Conservation (phyloP, 2,888 invertebrate species). For the Dynastes grantii region DNA sequence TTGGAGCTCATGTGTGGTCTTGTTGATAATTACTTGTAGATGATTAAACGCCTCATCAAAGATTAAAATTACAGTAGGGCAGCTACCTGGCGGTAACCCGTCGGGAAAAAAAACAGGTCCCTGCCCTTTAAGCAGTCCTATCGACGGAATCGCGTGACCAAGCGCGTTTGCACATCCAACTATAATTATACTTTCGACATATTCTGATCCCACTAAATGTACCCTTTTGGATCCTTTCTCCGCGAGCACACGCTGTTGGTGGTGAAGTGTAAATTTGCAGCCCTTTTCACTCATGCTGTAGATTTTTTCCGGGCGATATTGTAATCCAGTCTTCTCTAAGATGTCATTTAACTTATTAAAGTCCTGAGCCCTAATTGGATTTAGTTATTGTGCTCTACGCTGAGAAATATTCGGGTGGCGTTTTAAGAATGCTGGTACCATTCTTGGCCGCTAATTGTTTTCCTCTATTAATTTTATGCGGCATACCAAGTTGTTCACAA, state of each 20-base stretch:
- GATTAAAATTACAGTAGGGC: conserved; percentile 12
- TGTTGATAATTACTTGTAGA: conserved; percentile 56
- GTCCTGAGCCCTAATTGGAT: conserved; percentile 27
- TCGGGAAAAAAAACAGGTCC: conserved; percentile 52
- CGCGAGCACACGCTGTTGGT: conserved; percentile 58
- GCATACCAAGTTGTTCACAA: conserved; percentile 20
- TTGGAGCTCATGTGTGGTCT: conserved; percentile 60
- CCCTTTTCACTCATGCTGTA: conserved; percentile 61
- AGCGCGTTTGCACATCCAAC: conserved; percentile 61
- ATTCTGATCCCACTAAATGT: conserved; percentile 59
- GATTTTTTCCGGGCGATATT: background rate
- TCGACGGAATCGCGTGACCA: conserved; percentile 53
- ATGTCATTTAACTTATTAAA: conserved; percentile 38
- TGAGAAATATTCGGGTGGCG: conserved; percentile 29
- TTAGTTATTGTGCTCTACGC: conserved; percentile 20
- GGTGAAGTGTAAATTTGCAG: conserved; percentile 59
- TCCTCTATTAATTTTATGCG: conserved; percentile 17
- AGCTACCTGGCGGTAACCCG: conserved; percentile 52
- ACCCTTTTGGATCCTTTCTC: conserved; percentile 61
- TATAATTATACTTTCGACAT: conserved; percentile 63
- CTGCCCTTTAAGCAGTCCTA: conserved; percentile 51
- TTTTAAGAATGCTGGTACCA: conserved; percentile 14
- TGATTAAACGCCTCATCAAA: conserved; percentile 59
- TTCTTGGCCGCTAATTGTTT: conserved; percentile 39
- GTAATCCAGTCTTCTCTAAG: conserved; percentile 25